These are phyloP conservation scores for Naja naja DNA, from an alignment of 2,113 vertebrate genomes.

Conservation along the genomic window DNA sequence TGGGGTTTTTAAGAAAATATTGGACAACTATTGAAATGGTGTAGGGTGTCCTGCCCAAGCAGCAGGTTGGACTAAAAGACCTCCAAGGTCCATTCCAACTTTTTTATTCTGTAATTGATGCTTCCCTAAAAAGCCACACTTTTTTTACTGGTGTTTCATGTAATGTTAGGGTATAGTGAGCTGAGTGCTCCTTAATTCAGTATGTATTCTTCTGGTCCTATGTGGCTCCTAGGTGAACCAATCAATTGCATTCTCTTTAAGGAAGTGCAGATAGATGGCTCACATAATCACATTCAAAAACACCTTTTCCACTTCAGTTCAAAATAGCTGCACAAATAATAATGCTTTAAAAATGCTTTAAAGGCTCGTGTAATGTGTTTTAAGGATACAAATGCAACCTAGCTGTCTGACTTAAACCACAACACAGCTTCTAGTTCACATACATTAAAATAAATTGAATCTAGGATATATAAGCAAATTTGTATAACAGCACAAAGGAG, in stretches of 20 bases:
- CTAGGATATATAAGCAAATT: not conserved
- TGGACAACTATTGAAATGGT: not conserved
- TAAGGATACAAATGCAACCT: constrained; percentile 3
- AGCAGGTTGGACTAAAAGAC: not conserved
- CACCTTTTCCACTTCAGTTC: not conserved
- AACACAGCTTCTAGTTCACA: not conserved
- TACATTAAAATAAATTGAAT: constrained; percentile 16
- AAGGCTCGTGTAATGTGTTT: not conserved
- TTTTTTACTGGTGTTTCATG: not conserved
- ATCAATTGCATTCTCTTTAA: not conserved
- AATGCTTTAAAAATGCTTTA: not conserved
- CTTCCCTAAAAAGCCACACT: not conserved
- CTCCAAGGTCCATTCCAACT: not conserved
- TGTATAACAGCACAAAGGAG: not conserved
- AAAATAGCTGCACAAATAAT: not conserved
- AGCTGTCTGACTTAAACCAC: not conserved
- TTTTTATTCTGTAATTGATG: not conserved
- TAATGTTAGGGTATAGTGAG: not conserved
- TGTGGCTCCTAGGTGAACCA: not conserved
- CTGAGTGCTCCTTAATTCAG: not conserved
- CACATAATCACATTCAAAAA: not conserved
- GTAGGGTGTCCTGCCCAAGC: not conserved
- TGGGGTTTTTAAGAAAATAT: not conserved
- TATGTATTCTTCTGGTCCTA: not conserved
- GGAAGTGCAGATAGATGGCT: not conserved